A percentile compares a stretch with the other conserved stretches of the same genome.
Evolutionary conservation across 2,797 vertebrate genomes (phyloP).

Genomic region (Discoglossus pictus): DNA sequence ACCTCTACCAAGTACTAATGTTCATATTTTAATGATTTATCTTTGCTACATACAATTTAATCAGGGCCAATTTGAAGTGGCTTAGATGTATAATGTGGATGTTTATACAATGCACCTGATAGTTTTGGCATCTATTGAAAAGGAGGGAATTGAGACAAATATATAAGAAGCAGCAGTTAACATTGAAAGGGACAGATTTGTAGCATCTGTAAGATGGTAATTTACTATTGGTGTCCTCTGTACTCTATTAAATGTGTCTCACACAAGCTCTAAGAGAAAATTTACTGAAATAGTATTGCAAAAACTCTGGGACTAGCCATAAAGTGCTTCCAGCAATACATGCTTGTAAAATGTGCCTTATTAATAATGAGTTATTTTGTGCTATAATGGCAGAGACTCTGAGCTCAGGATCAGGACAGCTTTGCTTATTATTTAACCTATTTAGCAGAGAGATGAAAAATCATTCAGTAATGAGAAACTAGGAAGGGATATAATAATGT

Average conservation of each 20-base stretch:
- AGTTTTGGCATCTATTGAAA: constrained; percentile 36
- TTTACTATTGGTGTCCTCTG: constrained; percentile 44
- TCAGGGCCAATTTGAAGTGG: too few species aligned
- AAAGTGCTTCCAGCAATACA: constrained; percentile 38
- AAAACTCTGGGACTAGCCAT: constrained; percentile 39
- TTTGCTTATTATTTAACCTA: constrained; percentile 43
- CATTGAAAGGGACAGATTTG: constrained; percentile 45
- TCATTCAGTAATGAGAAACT: constrained; percentile 7
- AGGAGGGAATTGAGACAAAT: constrained; percentile 45
- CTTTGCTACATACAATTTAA: too few species aligned
- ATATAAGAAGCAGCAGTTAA: constrained; percentile 29
- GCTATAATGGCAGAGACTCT: constrained; percentile 27
- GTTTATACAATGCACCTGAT: constrained; percentile 12
- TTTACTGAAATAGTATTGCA: constrained; percentile 45
- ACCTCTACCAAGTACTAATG: too few species aligned
- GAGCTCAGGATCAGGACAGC: constrained; percentile 36
- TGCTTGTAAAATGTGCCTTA: constrained; percentile 50
- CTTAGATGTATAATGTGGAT: constrained; percentile 4
- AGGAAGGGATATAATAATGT: constrained; percentile 26
- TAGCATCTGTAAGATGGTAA: constrained; percentile 39
- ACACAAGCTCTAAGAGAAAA: constrained; percentile 38
- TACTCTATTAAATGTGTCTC: constrained; percentile 46
- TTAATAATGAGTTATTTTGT: constrained; percentile 48
- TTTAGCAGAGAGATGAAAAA: constrained; percentile 28
- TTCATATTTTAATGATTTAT: too few species aligned